A percentile compares a stretch with the other conserved stretches of the same genome.
Conservation (phyloP, 2,888 invertebrate genomes). For the Poecilus cupreus region DNA sequence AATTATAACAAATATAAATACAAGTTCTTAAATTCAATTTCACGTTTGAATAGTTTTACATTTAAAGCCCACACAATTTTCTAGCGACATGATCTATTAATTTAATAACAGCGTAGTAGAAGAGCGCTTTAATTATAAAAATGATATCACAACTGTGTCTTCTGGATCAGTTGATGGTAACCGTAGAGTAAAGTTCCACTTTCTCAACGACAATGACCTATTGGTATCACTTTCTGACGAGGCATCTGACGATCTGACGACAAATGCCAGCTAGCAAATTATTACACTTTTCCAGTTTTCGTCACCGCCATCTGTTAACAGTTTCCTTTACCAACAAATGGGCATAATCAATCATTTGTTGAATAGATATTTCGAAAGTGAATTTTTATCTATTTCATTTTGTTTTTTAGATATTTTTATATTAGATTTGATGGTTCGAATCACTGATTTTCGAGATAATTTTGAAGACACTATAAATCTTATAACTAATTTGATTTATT, state of each 20-base stretch:
- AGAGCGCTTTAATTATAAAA: slow-evolving; percentile 41
- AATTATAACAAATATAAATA: slow-evolving; percentile 40
- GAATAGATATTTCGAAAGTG: slow-evolving; percentile 49
- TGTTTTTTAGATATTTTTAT: slow-evolving; percentile 23
- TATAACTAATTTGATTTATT: slow-evolving; percentile 38
- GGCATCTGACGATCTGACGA: slow-evolving; percentile 19
- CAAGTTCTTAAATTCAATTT: slow-evolving; percentile 44
- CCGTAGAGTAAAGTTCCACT: slow-evolving; percentile 28
- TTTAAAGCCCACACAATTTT: slow-evolving; percentile 29
- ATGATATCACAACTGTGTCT: slow-evolving; percentile 12
- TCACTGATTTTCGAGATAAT: slow-evolving; percentile 32
- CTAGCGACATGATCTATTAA: slow-evolving; percentile 19
- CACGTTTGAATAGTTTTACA: slow-evolving; percentile 44
- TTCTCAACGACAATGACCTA: slow-evolving; percentile 32
- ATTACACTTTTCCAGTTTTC: slow-evolving; percentile 34
- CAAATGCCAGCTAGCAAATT: slow-evolving; percentile 37
- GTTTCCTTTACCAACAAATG: slow-evolving; percentile 7
- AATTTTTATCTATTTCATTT: slow-evolving; percentile 45
- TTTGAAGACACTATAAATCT: slow-evolving; percentile 34
- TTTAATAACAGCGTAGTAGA: slow-evolving; percentile 36
- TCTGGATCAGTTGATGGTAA: not conserved
- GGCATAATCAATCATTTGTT: slow-evolving; percentile 41
- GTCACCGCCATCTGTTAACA: slow-evolving; percentile 36
- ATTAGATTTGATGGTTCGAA: not conserved
- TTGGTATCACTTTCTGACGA: slow-evolving; percentile 30